phyloP scores from a whole-genome alignment of 2,113 vertebrate genomes.

The Colaptes auratus region DNA sequence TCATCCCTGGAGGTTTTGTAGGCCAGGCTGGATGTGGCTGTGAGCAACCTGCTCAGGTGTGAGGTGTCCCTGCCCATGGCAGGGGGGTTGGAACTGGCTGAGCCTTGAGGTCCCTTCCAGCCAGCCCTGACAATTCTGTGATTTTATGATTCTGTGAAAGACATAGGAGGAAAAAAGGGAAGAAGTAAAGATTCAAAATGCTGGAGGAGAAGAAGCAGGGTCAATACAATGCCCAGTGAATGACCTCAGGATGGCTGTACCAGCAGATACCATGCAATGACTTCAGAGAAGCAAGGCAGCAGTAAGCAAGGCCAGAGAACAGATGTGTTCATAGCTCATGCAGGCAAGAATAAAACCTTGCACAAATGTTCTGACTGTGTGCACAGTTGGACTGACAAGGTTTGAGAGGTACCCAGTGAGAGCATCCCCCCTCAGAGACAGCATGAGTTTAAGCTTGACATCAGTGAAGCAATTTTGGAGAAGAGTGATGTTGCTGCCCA shows the following conservation, averaged over 20 bases:
- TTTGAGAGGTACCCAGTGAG: slow-evolving; percentile 15
- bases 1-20: too few relatives aligned
- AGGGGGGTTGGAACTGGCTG: too few relatives aligned
- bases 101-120: too few relatives aligned
- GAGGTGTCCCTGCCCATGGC: too few relatives aligned
- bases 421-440: not conserved
- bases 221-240: not conserved
- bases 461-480: not conserved
- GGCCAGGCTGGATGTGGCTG: too few relatives aligned
- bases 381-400: slow-evolving; percentile 12
- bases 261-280: not conserved
- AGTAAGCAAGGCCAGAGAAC: not conserved
- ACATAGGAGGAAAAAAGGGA: not conserved
- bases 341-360: slow-evolving; percentile 11
- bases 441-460: not conserved
- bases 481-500: not conserved
- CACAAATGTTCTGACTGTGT: not conserved
- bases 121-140: too few relatives aligned
- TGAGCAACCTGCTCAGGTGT: too few relatives aligned
- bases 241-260: not conserved
- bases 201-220: not conserved
- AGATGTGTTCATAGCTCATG: slow-evolving; percentile 17
- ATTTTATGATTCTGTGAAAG: not conserved
- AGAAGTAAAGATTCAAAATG: not conserved
- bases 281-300: not conserved